Conservation (phyloP, 2,888 invertebrate species). For the Alloplasta piceator region DNA sequence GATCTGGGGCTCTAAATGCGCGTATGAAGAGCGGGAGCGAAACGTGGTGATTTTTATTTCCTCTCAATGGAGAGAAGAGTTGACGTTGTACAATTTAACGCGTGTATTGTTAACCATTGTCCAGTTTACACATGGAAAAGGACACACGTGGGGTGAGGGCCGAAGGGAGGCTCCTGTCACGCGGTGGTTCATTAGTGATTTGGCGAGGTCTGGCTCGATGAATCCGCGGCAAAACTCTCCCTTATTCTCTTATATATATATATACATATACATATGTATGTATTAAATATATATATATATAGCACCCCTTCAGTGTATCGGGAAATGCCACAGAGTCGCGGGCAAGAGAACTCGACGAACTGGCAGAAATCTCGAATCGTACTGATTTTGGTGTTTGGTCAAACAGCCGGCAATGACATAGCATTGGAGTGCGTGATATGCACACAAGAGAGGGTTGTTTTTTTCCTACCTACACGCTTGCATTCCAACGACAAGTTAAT, state of each 20-base stretch:
- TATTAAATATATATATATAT: no score
- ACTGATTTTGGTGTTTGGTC: slow-evolving; percentile 76
- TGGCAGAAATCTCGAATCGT: slow-evolving; percentile 46
- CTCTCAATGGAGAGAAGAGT: slow-evolving; percentile 8
- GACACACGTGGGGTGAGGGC: slow-evolving; percentile 23
- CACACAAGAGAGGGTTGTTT: not conserved
- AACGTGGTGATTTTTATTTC: slow-evolving; percentile 6
- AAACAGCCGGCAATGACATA: slow-evolving; percentile 75
- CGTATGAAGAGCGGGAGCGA: no score
- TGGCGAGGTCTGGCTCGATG: slow-evolving; percentile 64
- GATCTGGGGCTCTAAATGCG: no score
- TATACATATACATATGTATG: no score
- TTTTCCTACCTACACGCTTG: not conserved
- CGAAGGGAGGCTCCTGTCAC: slow-evolving; percentile 36
- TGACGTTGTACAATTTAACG: slow-evolving; percentile 49
- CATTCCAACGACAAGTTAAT: not conserved
- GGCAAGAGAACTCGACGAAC: slow-evolving; percentile 21
- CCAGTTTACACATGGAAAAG: slow-evolving; percentile 43
- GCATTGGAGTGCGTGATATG: slow-evolving; percentile 39
- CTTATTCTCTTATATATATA: slow-evolving; percentile 9
- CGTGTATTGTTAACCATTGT: slow-evolving; percentile 25
- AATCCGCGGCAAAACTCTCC: slow-evolving; percentile 61
- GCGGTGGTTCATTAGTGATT: slow-evolving; percentile 76
- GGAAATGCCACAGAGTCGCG: slow-evolving; percentile 52
- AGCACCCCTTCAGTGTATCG: slow-evolving; percentile 23